Evolutionary conservation across 2,797 vertebrate species (phyloP).

Genomic region (Remorina albescens): DNA sequence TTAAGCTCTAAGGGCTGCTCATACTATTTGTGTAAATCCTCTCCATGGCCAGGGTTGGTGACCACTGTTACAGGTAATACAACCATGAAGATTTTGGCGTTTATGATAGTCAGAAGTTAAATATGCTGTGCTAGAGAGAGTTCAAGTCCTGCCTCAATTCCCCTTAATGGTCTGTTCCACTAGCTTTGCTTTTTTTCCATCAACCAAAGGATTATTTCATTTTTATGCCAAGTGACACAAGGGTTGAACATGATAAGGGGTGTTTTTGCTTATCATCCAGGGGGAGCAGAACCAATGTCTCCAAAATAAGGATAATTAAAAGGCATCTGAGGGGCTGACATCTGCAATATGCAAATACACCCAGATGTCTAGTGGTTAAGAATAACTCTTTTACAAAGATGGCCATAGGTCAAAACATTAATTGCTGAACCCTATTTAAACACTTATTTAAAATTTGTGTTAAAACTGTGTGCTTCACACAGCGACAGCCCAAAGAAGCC

Average conservation of each 20-base stretch:
- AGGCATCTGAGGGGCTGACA: constrained; percentile 3
- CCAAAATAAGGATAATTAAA: constrained; percentile 6
- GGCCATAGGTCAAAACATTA: constrained; percentile 17
- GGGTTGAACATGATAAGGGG: constrained; percentile 19
- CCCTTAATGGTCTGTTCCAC: constrained; percentile 26
- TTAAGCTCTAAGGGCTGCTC: constrained; percentile 44
- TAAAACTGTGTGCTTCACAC: constrained; percentile 1
- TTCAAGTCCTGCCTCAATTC: constrained; percentile 40
- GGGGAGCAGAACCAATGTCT: neutral
- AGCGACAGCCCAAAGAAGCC: constrained; percentile 3
- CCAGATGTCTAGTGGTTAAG: neutral
- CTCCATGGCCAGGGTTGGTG: constrained; percentile 61
- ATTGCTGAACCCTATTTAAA: constrained; percentile 27
- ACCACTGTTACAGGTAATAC: constrained; percentile 73
- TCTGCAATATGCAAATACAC: constrained; percentile 2
- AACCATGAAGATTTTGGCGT: constrained; percentile 67
- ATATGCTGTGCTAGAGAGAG: constrained; percentile 59
- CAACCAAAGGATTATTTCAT: constrained; percentile 10
- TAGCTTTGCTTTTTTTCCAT: constrained; percentile 22
- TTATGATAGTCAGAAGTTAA: constrained; percentile 58
- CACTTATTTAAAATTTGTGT: neutral
- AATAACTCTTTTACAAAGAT: constrained; percentile 13
- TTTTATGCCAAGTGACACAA: constrained; percentile 21
- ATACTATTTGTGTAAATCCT: constrained; percentile 44
- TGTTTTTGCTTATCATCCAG: neutral